phyloP scores from a whole-genome alignment of 1,140 invertebrate species.

The Aplysia californica region DNA sequence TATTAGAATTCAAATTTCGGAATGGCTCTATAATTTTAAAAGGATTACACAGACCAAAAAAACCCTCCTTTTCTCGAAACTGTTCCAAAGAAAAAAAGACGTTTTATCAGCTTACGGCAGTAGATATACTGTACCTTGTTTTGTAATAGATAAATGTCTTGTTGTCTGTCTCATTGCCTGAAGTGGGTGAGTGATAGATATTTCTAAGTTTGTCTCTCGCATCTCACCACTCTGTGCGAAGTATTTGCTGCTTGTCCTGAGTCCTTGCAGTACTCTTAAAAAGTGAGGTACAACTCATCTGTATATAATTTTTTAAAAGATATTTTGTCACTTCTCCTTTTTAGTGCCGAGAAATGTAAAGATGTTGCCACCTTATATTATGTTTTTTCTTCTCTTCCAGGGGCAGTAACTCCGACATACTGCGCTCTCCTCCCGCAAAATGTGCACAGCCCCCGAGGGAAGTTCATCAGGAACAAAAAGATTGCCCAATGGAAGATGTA shows the following conservation, averaged over 20 bases:
- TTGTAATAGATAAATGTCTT: no score
- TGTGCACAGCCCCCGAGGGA: conserved; percentile 64
- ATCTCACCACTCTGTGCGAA: not conserved
- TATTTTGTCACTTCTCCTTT: not conserved
- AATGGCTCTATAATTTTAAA: no score
- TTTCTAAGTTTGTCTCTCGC: not conserved
- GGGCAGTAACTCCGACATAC: conserved; percentile 70
- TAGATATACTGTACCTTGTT: no score
- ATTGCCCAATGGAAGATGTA: conserved; percentile 15
- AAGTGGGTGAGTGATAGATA: no score
- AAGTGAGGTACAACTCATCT: not conserved
- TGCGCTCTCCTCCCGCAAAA: conserved; percentile 70
- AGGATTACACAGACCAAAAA: no score
- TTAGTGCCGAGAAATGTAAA: not conserved
- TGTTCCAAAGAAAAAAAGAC: no score
- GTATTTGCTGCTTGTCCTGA: not conserved
- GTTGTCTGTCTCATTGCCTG: no score
- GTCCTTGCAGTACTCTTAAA: not conserved
- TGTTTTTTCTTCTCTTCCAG: conserved; percentile 54
- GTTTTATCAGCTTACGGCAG: no score
- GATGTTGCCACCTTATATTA: not conserved
- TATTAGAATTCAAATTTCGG: no score
- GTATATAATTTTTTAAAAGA: not conserved
- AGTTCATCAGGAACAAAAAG: conserved; percentile 22
- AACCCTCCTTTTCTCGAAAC: no score